Percentiles rank a stretch among this genome's conserved stretches.
Conservation (phyloP, 1,140 invertebrate species). For the Lamellibrachia luymesi region DNA sequence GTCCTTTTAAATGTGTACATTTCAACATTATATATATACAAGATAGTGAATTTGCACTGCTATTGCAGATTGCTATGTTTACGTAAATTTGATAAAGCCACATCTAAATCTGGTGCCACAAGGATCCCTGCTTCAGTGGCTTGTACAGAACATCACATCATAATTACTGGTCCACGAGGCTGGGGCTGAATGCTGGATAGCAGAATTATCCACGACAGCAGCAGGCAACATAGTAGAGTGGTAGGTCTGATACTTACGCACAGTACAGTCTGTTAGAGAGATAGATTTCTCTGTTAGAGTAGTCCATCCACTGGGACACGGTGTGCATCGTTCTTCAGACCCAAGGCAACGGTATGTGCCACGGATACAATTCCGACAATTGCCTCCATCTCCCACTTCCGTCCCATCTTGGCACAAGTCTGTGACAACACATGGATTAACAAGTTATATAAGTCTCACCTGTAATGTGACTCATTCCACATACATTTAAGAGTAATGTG, state of each 20-base stretch:
- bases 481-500: not conserved
- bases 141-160: no score
- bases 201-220: not conserved
- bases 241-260: slow-evolving; percentile 25
- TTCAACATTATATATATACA: not conserved
- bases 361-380: slow-evolving; percentile 85
- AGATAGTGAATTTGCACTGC: not conserved
- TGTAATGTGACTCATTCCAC: not conserved
- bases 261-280: slow-evolving; percentile 76
- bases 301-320: slow-evolving; percentile 83
- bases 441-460: not conserved
- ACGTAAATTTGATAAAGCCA: not conserved
- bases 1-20: not conserved
- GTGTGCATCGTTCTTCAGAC: slow-evolving; percentile 66
- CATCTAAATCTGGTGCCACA: not conserved
- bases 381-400: slow-evolving; percentile 59
- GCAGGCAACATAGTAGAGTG: not conserved
- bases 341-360: slow-evolving; percentile 77
- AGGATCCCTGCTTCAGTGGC: not conserved
- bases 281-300: slow-evolving; percentile 80
- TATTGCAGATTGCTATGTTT: not conserved
- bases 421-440: not conserved
- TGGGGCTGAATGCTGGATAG: not conserved
- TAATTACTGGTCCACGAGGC: not conserved
- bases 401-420: not conserved